phyloP scores from a whole-genome alignment of 2,888 invertebrate genomes.

The Chloroclystis v-ata region DNA sequence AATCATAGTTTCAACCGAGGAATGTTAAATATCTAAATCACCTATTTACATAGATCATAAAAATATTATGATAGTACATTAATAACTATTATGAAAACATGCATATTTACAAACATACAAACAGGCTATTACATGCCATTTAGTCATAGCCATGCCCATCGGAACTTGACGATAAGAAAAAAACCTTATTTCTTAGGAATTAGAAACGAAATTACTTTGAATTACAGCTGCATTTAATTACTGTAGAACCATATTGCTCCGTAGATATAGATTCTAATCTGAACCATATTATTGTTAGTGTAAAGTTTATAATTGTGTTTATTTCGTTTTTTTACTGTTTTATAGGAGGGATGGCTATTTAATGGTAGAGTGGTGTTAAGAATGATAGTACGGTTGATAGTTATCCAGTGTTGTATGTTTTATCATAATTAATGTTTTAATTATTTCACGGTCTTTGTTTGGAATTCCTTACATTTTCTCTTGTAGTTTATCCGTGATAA shows the following conservation, averaged over 20 bases:
- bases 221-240: constrained; percentile 14
- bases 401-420: constrained; percentile 13
- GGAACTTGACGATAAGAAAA: background rate
- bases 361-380: constrained; percentile 17
- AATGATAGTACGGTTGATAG: constrained; percentile 10
- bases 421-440: constrained; percentile 10
- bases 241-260: constrained; percentile 14
- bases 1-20: background rate
- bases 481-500: background rate
- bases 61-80: constrained; percentile 29
- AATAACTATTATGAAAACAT: constrained; percentile 23
- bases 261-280: background rate
- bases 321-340: background rate
- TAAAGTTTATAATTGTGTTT: constrained; percentile 3
- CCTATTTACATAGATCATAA: constrained; percentile 23
- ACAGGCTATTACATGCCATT: constrained; percentile 18
- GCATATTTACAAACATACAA: constrained; percentile 25
- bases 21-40: constrained; percentile 13
- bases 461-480: background rate
- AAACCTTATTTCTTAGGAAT: background rate
- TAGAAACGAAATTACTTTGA: constrained; percentile 4
- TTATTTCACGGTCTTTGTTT: background rate
- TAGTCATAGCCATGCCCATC: constrained; percentile 18
- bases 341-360: constrained; percentile 11
- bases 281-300: background rate